Evolutionary conservation across 1,140 invertebrate species (phyloP).

Genomic region (Bombus fervidus): DNA sequence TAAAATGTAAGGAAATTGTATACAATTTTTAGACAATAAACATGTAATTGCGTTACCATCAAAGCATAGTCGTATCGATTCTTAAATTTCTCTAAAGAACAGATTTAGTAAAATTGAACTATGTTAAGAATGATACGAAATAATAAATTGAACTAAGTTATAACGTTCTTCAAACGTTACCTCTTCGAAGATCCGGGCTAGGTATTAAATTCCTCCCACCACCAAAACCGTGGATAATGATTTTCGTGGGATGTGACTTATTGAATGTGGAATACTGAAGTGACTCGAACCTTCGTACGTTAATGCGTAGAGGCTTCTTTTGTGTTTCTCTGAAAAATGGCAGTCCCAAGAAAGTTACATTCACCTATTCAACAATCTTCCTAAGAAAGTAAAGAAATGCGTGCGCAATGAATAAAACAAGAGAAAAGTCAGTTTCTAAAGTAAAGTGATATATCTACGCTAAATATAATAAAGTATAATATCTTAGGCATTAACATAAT

Average conservation of each 20-base stretch:
- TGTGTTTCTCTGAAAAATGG: conserved; percentile 86
- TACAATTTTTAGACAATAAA: neutral
- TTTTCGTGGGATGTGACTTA: conserved; percentile 88
- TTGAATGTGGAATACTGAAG: conserved; percentile 89
- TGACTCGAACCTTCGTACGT: conserved; percentile 87
- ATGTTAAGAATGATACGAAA: neutral
- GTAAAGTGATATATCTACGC: neutral
- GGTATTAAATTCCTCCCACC: conserved; percentile 90
- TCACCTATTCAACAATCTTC: neutral
- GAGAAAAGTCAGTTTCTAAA: neutral
- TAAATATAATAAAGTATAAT: neutral
- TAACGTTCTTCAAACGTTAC: conserved; percentile 67
- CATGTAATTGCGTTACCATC: neutral
- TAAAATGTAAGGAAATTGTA: too few relatives aligned
- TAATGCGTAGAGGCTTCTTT: conserved; percentile 87
- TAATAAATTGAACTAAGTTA: neutral
- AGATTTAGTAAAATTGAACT: neutral
- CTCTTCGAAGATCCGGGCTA: conserved; percentile 90
- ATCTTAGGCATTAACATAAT: neutral
- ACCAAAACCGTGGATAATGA: conserved; percentile 92
- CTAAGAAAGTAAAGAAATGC: neutral
- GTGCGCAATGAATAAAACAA: neutral
- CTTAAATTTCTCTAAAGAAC: neutral
- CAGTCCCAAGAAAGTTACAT: neutral
- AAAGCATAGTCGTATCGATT: neutral